These are phyloP conservation scores for Endotricha flammealis DNA, from an alignment of 2,888 invertebrate genomes.

Conservation along the genomic window DNA sequence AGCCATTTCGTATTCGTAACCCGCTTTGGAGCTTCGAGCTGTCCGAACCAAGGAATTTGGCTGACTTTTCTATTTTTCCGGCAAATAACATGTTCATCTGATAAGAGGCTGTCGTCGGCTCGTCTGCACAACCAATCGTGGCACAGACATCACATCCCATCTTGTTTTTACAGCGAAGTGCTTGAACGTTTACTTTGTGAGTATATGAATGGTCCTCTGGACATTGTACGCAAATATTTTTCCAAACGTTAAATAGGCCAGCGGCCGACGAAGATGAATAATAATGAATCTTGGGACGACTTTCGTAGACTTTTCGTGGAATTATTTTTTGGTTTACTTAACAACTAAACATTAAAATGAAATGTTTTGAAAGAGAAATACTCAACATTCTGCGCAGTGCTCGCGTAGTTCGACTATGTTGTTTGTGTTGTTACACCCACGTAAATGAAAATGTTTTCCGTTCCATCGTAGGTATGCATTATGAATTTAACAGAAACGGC, in stretches of 20 bases:
- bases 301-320: too few relatives aligned
- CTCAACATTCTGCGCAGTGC: too few relatives aligned
- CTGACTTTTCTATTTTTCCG: slow-evolving; percentile 57
- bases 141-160: slow-evolving; percentile 41
- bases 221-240: slow-evolving; percentile 1
- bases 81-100: slow-evolving; percentile 70
- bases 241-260: not conserved
- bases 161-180: slow-evolving; percentile 17
- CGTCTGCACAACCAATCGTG: slow-evolving; percentile 63
- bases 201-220: not conserved
- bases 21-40: slow-evolving; percentile 41
- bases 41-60: slow-evolving; percentile 52
- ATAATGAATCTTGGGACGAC: not conserved
- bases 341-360: too few relatives aligned
- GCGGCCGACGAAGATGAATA: not conserved
- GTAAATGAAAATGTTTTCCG: slow-evolving; percentile 7
- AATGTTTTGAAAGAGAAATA: too few relatives aligned
- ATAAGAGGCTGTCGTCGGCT: slow-evolving; percentile 68
- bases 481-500: not conserved
- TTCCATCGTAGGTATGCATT: slow-evolving; percentile 7
- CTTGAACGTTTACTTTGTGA: slow-evolving; percentile 6
- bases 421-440: too few relatives aligned
- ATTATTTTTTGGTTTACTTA: too few relatives aligned
- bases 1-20: slow-evolving; percentile 45
- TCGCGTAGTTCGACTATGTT: too few relatives aligned